Evolutionary conservation across 2,113 vertebrate genomes (phyloP).

Genomic region (Chaetops frenatus): DNA sequence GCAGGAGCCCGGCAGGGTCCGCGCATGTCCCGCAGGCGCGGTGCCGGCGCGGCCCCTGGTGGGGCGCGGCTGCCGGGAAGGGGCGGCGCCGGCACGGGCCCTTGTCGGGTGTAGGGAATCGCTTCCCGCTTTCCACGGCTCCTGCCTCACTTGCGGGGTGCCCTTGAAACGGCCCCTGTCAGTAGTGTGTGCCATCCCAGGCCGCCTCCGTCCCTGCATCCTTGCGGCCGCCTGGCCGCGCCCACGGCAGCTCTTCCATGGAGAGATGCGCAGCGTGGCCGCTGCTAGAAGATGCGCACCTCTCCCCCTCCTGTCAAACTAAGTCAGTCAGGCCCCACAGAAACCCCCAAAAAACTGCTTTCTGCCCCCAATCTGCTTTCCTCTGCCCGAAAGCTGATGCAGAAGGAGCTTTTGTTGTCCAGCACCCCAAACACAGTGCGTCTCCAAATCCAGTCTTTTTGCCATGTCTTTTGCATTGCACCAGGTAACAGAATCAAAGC

Average conservation of each 20-base stretch:
- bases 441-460: accelerated
- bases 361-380: accelerated
- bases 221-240: accelerated
- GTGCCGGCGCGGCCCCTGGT: not conserved
- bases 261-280: accelerated
- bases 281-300: accelerated
- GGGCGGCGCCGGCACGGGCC: accelerated
- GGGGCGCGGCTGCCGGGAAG: not conserved
- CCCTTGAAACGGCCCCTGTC: accelerated
- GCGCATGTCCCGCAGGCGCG: not conserved
- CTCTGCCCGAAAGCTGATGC: accelerated
- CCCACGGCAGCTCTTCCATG: accelerated
- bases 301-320: too few relatives aligned
- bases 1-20: not conserved
- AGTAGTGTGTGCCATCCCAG: accelerated
- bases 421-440: accelerated
- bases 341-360: accelerated
- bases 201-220: accelerated
- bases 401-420: not conserved
- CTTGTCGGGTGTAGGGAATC: accelerated
- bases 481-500: not conserved
- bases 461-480: accelerated
- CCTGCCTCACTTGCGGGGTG: accelerated
- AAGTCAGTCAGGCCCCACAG: not conserved
- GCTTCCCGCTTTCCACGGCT: accelerated